A percentile compares a stretch with the other conserved stretches of the same genome.
Evolutionary conservation across 2,888 invertebrate species (phyloP).

Genomic region (Lithosia quadra): DNA sequence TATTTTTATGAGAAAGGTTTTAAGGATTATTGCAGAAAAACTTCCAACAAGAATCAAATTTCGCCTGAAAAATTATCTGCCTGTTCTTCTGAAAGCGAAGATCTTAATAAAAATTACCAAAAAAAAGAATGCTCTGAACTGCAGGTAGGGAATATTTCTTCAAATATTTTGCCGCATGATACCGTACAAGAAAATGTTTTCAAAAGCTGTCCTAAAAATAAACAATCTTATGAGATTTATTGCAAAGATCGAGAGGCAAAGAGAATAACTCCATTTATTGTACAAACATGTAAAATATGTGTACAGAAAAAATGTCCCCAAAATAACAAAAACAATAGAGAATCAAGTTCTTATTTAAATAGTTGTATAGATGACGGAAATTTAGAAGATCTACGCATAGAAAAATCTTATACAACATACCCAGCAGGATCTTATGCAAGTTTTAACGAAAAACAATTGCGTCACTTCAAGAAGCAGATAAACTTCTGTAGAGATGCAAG

Average conservation of each 20-base stretch:
- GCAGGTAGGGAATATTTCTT: neutral
- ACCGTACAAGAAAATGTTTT: neutral
- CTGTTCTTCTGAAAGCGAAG: neutral
- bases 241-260: neutral
- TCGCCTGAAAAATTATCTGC: neutral
- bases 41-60: neutral
- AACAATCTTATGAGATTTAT: neutral
- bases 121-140: neutral
- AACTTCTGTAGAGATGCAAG: slow-evolving; percentile 3
- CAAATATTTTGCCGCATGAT: neutral
- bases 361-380: neutral
- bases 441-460: neutral
- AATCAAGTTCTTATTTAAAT: neutral
- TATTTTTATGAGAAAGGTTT: neutral
- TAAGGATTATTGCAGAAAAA: neutral
- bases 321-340: neutral
- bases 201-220: neutral
- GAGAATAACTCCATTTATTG: neutral
- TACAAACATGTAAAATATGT: neutral
- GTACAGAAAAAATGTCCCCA: slow-evolving; percentile 1
- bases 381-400: neutral
- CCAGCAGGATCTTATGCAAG: neutral
- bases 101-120: neutral
- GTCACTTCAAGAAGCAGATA: slow-evolving; percentile 4
- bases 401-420: neutral